Base-by-base conservation (phyloP, 2,797 vertebrate genomes). In the Manis pentadactyla region DNA sequence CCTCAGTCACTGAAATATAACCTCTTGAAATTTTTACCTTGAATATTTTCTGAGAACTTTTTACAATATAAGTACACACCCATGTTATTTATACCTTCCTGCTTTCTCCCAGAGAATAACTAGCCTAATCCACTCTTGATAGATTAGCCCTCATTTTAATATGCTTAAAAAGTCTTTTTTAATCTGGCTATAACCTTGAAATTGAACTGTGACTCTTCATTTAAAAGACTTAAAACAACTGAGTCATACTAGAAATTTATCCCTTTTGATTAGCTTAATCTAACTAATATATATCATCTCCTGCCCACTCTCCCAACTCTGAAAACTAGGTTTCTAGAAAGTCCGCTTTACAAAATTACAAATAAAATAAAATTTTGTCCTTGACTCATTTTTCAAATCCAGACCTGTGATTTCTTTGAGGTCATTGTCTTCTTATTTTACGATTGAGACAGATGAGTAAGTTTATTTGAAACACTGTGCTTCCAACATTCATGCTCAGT, bases 341-440 rank as follows among this genome's bases (percentile, higher is more conserved):
- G 49, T 88, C 55, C 92, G 81, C 81, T 55, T 81, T 91, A 63
- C 34, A 91, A 68, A 79, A 79, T 84, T 59, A 69, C 59, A 71
- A 37, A 53, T 95, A 75, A 87, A 92, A 59, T 79, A 75, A 87
- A 92, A 59, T 79, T 61, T 63, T 77, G 5, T 68, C 64, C n/a
- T 23, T 46, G 2, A 7, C 27, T 57, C 13, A 53, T 37, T 95
- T 78, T 85, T 86, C 69, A 90, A 19, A 37, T 51, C 42, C 64
- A 46, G 37, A 29, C 27, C 27, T 49, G n/a, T 42, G 46, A 19
- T 42, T 46, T 39, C 34, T 78, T 74, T 42, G 59, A 78, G 55
- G 31, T 46, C 63, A 31, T 87, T 82, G 66, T 83, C 55, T 39
- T 55, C 51, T 46, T 15, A 8, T 74, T 55, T 68, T 57, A 77